A percentile compares a stretch with the other conserved stretches of the same genome.
Conservation (phyloP, 2,113 vertebrate species). For the Rhineura floridana region DNA sequence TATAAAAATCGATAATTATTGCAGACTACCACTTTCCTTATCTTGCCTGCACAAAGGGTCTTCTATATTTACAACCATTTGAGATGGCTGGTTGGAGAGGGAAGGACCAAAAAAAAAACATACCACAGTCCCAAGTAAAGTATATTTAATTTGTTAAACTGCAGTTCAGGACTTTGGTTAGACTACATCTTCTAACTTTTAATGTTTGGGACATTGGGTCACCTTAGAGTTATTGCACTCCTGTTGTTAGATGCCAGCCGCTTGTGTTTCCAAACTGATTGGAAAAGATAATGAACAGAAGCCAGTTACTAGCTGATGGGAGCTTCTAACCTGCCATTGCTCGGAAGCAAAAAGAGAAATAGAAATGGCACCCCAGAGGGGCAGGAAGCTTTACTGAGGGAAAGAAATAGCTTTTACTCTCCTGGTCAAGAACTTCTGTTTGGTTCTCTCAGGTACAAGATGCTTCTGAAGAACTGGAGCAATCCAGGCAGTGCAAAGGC, state of each 20-base stretch:
- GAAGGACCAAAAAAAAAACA: neutral
- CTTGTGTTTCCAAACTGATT: neutral
- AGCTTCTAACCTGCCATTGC: neutral
- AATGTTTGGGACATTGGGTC: neutral
- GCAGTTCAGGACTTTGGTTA: neutral
- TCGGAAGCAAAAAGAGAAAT: neutral
- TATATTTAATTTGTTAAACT: neutral
- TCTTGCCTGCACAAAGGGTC: neutral
- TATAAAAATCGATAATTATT: neutral
- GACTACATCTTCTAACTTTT: neutral
- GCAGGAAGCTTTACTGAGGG: neutral
- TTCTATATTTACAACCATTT: neutral
- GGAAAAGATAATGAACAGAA: neutral
- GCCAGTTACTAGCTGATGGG: neutral
- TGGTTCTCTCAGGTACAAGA: conserved; percentile 82
- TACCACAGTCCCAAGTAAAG: neutral
- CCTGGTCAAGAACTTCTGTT: conserved; percentile 40
- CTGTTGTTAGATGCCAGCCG: neutral
- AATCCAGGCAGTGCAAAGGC: conserved; percentile 69
- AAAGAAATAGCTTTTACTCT: neutral
- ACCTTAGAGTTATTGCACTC: neutral
- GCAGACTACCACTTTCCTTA: neutral
- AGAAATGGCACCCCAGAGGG: neutral
- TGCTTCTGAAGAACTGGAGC: conserved; percentile 77
- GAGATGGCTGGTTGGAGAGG: neutral